A percentile compares a stretch with the other conserved stretches of the same genome.
These are phyloP conservation scores for Echeneis naucrates DNA, from an alignment of 2,797 vertebrate genomes.

Conservation along the genomic window DNA sequence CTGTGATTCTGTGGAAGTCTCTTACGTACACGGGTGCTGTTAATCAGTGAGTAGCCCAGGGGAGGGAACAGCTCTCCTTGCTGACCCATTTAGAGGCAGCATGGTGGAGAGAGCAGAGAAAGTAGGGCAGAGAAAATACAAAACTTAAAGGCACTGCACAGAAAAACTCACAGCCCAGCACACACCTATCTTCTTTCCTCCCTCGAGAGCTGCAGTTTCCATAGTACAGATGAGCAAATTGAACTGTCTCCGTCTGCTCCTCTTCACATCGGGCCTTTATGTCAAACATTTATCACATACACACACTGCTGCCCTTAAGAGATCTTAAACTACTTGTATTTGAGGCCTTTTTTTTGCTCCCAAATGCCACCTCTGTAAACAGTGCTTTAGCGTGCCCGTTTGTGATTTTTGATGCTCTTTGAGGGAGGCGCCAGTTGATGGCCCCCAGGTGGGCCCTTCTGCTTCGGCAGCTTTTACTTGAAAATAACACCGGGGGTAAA, in stretches of 20 bases:
- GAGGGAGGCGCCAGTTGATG: conserved; percentile 13
- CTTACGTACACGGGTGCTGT: conserved; percentile 40
- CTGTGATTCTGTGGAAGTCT: conserved; percentile 39
- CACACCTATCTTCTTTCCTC: conserved; percentile 22
- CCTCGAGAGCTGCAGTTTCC: background rate
- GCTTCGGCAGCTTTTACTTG: conserved; percentile 7
- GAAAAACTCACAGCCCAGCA: conserved; percentile 15
- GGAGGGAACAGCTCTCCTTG: conserved; percentile 63
- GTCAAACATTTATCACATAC: conserved; percentile 17
- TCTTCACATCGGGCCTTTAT: background rate
- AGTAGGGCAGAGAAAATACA: conserved; percentile 65
- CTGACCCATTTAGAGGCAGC: conserved; percentile 76
- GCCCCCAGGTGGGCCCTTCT: conserved; percentile 17
- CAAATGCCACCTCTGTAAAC: background rate
- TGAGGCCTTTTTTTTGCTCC: conserved; percentile 7
- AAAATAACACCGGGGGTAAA: conserved; percentile 18
- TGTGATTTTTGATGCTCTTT: conserved; percentile 10
- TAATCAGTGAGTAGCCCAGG: conserved; percentile 69
- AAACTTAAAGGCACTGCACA: conserved; percentile 39
- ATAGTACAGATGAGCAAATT: conserved; percentile 23
- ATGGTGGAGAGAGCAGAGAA: conserved; percentile 54
- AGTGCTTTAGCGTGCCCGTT: background rate
- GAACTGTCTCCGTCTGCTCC: conserved; percentile 17
- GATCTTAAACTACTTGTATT: conserved; percentile 6
- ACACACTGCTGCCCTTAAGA: conserved; percentile 19